Conservation (phyloP, 2,113 vertebrate genomes). For the Castor canadensis region DNA sequence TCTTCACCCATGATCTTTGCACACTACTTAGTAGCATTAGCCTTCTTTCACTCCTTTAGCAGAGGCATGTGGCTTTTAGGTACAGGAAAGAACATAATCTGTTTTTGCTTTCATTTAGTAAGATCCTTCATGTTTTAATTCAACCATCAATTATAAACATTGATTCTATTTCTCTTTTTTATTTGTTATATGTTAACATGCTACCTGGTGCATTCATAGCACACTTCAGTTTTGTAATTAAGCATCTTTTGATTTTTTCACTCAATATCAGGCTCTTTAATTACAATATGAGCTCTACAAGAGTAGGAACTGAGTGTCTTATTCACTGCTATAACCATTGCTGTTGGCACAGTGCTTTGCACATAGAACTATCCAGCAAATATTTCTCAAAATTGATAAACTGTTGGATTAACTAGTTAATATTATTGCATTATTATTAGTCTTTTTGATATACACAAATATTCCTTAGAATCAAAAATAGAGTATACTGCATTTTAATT, state of each 20-base stretch:
- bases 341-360: neutral
- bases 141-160: neutral
- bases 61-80: neutral
- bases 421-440: slow-evolving; percentile 2
- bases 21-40: neutral
- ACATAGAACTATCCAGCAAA: slow-evolving; percentile 12
- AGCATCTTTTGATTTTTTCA: neutral
- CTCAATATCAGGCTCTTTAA: neutral
- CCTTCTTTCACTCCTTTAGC: neutral
- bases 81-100: neutral
- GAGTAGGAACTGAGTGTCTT: neutral
- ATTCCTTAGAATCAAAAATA: neutral
- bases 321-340: neutral
- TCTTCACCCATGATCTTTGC: neutral
- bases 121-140: neutral
- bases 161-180: neutral
- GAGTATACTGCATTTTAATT: neutral
- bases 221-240: neutral
- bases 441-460: neutral
- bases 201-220: neutral
- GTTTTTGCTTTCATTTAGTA: neutral
- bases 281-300: neutral
- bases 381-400: neutral
- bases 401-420: neutral
- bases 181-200: neutral